Evolutionary conservation across 2,113 vertebrate species (phyloP).

Genomic region (Boulengeromyrus knoepffleri): DNA sequence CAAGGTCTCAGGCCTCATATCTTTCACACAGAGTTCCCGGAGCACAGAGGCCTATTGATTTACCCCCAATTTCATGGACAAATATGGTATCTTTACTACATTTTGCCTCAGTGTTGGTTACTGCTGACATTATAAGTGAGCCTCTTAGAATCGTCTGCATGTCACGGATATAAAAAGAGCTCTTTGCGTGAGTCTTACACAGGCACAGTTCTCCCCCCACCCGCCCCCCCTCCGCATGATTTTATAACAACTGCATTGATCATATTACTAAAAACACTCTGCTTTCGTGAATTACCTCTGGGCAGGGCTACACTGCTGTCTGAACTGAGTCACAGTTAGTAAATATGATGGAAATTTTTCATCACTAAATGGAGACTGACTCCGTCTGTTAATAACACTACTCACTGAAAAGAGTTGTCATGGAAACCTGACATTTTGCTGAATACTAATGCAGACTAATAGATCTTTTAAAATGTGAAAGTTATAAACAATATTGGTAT

Average conservation of each 20-base stretch:
- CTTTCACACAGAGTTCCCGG: background rate
- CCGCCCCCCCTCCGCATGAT: background rate
- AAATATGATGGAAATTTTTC: background rate
- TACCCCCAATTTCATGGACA: background rate
- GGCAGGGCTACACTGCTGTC: background rate
- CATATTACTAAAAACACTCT: background rate
- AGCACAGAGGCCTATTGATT: background rate
- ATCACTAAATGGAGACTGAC: background rate
- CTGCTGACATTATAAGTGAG: background rate
- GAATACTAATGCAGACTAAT: constrained; percentile 16
- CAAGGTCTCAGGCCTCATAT: background rate
- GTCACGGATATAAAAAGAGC: background rate
- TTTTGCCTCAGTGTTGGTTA: background rate
- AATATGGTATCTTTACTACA: background rate
- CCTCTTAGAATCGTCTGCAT: background rate
- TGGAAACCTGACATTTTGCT: constrained; percentile 17
- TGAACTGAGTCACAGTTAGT: background rate
- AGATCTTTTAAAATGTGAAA: constrained; percentile 4
- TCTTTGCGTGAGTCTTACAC: background rate
- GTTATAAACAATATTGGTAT: constrained; percentile 10
- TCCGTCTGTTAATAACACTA: background rate
- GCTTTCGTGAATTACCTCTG: background rate
- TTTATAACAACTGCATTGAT: background rate
- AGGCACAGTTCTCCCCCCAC: background rate
- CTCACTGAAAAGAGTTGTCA: constrained; percentile 18